Percentiles rank a stretch among this genome's conserved stretches.
Conservation (phyloP, 2,888 invertebrate species). For the Campoplex nolae region DNA sequence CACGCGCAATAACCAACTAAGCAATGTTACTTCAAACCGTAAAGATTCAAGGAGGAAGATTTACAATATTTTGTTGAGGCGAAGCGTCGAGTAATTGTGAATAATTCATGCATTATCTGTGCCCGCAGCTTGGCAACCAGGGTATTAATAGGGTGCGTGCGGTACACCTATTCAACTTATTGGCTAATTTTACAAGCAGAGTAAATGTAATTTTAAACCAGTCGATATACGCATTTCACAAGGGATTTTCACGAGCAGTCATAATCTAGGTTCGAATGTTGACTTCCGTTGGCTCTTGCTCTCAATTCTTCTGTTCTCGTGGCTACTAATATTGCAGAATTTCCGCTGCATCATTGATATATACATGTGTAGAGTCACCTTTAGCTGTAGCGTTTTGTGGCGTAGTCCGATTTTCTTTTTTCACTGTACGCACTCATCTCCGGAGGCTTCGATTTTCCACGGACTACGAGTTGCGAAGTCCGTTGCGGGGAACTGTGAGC, state of each 20-base stretch:
- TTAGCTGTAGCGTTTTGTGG: conserved; percentile 31
- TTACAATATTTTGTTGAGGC: conserved; percentile 10
- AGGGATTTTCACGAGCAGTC: conserved; percentile 3
- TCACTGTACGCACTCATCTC: background rate
- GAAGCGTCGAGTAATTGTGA: conserved; percentile 31
- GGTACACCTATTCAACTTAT: conserved; percentile 23
- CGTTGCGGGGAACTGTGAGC: background rate
- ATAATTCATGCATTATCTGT: background rate
- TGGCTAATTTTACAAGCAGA: conserved; percentile 37
- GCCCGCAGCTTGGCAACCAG: conserved; percentile 13
- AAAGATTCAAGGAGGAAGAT: conserved; percentile 11
- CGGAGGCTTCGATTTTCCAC: conserved; percentile 4
- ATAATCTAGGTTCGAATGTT: conserved; percentile 50
- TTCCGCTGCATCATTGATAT: background rate
- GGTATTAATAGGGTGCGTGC: conserved; percentile 29
- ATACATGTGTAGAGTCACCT: conserved; percentile 3
- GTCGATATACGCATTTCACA: conserved; percentile 35
- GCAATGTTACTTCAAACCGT: conserved; percentile 17
- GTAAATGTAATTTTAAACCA: conserved; percentile 32
- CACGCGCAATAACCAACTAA: conserved; percentile 18
- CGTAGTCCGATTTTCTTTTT: conserved; percentile 35
- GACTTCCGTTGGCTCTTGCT: conserved; percentile 50
- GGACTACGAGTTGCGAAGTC: conserved; percentile 16
- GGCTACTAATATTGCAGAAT: background rate
- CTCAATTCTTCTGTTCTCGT: background rate